phyloP scores from a whole-genome alignment of 2,888 invertebrate genomes.

The Mellilla xanthometata region DNA sequence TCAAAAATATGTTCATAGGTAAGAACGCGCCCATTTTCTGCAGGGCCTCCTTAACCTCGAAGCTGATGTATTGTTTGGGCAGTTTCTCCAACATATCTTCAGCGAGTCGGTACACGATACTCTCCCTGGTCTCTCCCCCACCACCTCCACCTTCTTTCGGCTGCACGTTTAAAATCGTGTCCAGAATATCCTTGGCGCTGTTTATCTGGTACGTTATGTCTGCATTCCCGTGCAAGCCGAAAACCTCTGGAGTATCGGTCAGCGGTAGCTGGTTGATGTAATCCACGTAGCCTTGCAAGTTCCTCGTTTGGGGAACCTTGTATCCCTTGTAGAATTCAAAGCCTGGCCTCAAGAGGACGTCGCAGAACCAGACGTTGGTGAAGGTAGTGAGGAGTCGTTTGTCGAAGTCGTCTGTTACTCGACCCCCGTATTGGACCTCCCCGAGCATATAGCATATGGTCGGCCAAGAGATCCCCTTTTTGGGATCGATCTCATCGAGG shows the following conservation, averaged over 20 bases:
- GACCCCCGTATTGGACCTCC: slow-evolving; percentile 93
- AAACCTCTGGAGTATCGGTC: slow-evolving; percentile 96
- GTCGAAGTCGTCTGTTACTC: slow-evolving; percentile 98
- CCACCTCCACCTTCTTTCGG: slow-evolving; percentile 96
- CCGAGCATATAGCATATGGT: slow-evolving; percentile 99
- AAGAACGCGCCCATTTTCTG: slow-evolving; percentile 95
- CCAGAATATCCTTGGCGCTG: slow-evolving; percentile 95
- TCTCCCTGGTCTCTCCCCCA: slow-evolving; percentile 96
- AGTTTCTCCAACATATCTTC: slow-evolving; percentile 93
- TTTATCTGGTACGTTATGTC: slow-evolving; percentile 99
- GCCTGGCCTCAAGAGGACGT: slow-evolving; percentile 91
- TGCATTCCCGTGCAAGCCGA: slow-evolving; percentile 97
- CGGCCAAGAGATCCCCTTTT: slow-evolving; percentile 98
- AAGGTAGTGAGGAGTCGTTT: slow-evolving; percentile 96
- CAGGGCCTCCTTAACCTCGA: slow-evolving; percentile 94
- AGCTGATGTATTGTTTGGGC: slow-evolving; percentile 93
- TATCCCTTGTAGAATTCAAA: slow-evolving; percentile 98
- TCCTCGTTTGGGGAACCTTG: slow-evolving; percentile 93
- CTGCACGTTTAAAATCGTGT: slow-evolving; percentile 97
- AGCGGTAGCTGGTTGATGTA: slow-evolving; percentile 93
- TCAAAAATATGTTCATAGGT: slow-evolving; percentile 97
- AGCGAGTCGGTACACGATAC: slow-evolving; percentile 94
- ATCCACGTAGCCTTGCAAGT: slow-evolving; percentile 89
- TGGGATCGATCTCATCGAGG: slow-evolving; percentile 97
- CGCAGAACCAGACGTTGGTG: slow-evolving; percentile 97